Evolutionary conservation across 2,113 vertebrate species (phyloP).

Genomic region (Mustela nigripes): DNA sequence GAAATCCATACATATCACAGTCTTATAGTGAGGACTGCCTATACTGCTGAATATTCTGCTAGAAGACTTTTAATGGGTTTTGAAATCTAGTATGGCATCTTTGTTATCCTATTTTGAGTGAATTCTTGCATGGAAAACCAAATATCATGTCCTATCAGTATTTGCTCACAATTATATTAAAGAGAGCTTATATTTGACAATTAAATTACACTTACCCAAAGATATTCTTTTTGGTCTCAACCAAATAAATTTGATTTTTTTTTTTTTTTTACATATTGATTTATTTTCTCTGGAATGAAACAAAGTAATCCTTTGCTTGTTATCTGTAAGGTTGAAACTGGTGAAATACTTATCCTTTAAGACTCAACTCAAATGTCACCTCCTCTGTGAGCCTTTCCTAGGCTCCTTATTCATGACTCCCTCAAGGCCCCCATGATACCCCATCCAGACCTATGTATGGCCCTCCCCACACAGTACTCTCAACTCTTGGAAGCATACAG

Average conservation of each 20-base stretch:
- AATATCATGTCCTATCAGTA: background rate
- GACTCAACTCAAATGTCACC: background rate
- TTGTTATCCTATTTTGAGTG: background rate
- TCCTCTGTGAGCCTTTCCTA: background rate
- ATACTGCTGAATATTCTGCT: background rate
- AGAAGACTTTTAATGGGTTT: background rate
- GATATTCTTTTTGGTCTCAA: background rate
- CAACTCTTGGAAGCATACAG: fast-evolving
- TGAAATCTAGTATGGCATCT: background rate
- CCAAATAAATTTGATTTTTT: background rate
- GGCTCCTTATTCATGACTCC: background rate
- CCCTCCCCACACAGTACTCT: background rate
- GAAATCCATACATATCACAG: background rate
- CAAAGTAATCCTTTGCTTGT: background rate
- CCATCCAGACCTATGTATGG: background rate
- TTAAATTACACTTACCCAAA: constrained; percentile 23
- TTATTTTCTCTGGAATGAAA: background rate
- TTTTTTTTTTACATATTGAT: background rate
- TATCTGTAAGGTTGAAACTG: background rate
- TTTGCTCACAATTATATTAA: background rate
- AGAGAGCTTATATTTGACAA: background rate
- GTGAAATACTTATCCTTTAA: background rate
- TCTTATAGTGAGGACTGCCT: background rate
- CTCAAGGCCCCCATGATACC: background rate
- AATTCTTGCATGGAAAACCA: background rate